phyloP scores from a whole-genome alignment of 1,140 invertebrate species.

The Papilio machaon region DNA sequence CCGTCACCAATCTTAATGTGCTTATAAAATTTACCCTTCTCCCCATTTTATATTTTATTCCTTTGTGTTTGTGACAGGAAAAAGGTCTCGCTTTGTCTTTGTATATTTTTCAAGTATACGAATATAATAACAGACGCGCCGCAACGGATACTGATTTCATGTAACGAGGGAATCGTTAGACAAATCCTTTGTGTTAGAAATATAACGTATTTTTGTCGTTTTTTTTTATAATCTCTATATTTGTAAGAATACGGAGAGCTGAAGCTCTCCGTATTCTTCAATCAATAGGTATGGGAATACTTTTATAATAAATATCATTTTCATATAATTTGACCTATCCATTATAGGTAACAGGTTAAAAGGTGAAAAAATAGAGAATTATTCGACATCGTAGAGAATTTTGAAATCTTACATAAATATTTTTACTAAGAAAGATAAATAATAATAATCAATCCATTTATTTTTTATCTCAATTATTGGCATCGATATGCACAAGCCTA shows the following conservation, averaged over 20 bases:
- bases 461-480: no score
- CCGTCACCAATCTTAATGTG: slow-evolving; percentile 22
- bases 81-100: slow-evolving; percentile 32
- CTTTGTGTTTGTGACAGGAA: slow-evolving; percentile 33
- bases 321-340: no score
- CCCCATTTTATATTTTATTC: slow-evolving; percentile 9
- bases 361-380: no score
- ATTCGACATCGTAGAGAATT: no score
- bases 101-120: slow-evolving; percentile 26
- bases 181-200: not conserved
- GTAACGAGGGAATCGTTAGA: slow-evolving; percentile 26
- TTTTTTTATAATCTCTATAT: not conserved
- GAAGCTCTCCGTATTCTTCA: no score
- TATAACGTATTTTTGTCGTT: not conserved
- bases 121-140: slow-evolving; percentile 28
- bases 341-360: no score
- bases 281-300: no score
- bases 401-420: no score
- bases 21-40: slow-evolving; percentile 28
- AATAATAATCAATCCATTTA: no score
- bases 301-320: no score
- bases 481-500: not conserved
- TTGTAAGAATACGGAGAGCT: no score
- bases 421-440: no score
- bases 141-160: slow-evolving; percentile 13